Evolutionary conservation across 2,888 invertebrate genomes (phyloP).

Genomic region (Parapristionchus giblindavisi): DNA sequence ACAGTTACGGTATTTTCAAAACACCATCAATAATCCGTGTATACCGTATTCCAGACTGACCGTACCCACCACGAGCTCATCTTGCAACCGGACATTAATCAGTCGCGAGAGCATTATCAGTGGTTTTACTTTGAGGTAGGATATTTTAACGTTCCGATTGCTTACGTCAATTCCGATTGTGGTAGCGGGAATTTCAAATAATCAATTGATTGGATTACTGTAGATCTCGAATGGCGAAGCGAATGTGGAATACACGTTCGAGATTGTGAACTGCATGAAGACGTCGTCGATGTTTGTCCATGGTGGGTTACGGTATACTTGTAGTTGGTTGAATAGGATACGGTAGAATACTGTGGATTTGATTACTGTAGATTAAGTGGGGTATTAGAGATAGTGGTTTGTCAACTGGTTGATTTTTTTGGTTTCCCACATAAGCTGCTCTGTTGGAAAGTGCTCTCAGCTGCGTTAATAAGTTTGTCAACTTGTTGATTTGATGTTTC

Average conservation of each 20-base stretch:
- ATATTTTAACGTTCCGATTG: background rate
- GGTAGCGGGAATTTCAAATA: background rate
- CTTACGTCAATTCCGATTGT: too few species aligned
- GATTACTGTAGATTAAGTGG: background rate
- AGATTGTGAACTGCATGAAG: slow-evolving; percentile 87
- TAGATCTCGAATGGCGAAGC: slow-evolving; percentile 79
- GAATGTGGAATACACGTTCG: slow-evolving; percentile 81
- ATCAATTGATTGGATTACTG: background rate
- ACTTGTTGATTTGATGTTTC: too few species aligned
- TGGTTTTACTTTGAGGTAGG: slow-evolving; percentile 91
- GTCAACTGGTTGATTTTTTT: too few species aligned
- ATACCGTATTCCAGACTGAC: slow-evolving; percentile 79
- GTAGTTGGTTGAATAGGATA: too few species aligned
- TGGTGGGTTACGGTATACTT: too few species aligned
- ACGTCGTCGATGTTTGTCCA: slow-evolving; percentile 86
- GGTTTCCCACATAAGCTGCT: too few species aligned
- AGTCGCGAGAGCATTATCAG: slow-evolving; percentile 79
- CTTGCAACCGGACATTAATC: slow-evolving; percentile 84
- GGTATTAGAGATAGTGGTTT: too few species aligned
- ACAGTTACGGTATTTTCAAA: background rate
- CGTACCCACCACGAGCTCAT: slow-evolving; percentile 84
- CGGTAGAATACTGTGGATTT: too few species aligned
- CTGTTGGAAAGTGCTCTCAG: too few species aligned
- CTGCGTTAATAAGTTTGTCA: too few species aligned
- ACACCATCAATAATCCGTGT: background rate